phyloP scores from a whole-genome alignment of 2,113 vertebrate genomes.

The Prunella himalayana region DNA sequence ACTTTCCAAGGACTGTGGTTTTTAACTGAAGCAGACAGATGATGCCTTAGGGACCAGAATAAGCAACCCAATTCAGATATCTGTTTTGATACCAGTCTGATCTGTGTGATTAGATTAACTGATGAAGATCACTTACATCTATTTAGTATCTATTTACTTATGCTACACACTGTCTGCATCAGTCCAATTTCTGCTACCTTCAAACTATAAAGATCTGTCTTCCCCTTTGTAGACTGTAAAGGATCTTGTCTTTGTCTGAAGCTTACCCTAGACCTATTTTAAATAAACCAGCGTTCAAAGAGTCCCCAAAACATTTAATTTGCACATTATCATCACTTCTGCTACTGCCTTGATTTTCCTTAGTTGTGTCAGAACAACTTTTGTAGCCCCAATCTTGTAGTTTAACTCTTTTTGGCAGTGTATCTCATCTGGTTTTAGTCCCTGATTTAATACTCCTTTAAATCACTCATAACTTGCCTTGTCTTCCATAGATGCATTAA shows the following conservation, averaged over 20 bases:
- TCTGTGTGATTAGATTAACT: not conserved
- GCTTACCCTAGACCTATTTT: not conserved
- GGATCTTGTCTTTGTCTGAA: not conserved
- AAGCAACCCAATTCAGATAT: not conserved
- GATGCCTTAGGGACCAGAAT: not conserved
- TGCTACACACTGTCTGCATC: not conserved
- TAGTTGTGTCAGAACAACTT: not conserved
- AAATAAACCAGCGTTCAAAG: not conserved
- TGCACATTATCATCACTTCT: not conserved
- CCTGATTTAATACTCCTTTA: not conserved
- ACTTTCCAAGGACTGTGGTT: not conserved
- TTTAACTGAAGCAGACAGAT: not conserved
- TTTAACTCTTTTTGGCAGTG: not conserved
- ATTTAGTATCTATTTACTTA: not conserved
- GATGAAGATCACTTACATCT: not conserved
- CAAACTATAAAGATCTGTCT: not conserved
- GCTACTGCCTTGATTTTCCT: not conserved
- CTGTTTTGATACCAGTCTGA: not conserved
- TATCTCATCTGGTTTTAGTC: not conserved
- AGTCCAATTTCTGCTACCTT: not conserved
- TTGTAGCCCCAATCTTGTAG: not conserved
- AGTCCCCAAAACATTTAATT: not conserved
- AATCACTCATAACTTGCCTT: not conserved
- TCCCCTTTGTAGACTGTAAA: not conserved
- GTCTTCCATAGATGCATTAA: not conserved